Conservation (phyloP, 2,113 vertebrate species). For the Noturus placidus region DNA sequence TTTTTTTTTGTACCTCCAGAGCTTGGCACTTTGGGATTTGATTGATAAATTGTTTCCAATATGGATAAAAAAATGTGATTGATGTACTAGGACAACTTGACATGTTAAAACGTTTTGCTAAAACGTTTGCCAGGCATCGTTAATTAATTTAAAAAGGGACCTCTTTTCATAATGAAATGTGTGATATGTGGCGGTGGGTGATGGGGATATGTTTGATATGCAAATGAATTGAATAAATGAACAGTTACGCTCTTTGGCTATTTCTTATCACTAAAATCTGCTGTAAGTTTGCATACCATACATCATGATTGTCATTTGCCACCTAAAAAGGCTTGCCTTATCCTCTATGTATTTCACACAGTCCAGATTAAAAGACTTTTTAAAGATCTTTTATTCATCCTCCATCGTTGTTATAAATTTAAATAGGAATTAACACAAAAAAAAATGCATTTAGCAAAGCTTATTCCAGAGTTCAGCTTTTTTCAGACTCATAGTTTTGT, state of each 20-base stretch:
- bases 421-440: not conserved
- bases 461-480: not conserved
- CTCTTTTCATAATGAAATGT: not conserved
- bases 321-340: not conserved
- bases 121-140: not conserved
- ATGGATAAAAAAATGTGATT: slow-evolving; percentile 3
- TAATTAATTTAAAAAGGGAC: not conserved
- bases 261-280: not conserved
- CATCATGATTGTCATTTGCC: slow-evolving; percentile 19
- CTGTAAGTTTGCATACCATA: not conserved
- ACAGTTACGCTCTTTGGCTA: not conserved
- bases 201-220: not conserved
- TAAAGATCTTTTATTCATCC: not conserved
- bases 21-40: not conserved
- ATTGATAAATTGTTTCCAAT: slow-evolving; percentile 5
- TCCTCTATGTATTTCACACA: not conserved
- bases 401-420: not conserved
- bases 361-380: not conserved
- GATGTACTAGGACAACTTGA: not conserved
- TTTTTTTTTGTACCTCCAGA: not conserved
- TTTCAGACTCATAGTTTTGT: slow-evolving; percentile 33
- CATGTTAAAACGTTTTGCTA: slow-evolving; percentile 2
- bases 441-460: not conserved
- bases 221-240: not conserved
- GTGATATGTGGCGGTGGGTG: not conserved